phyloP scores from a whole-genome alignment of 1,140 invertebrate genomes.

The Cecropterus lyciades region DNA sequence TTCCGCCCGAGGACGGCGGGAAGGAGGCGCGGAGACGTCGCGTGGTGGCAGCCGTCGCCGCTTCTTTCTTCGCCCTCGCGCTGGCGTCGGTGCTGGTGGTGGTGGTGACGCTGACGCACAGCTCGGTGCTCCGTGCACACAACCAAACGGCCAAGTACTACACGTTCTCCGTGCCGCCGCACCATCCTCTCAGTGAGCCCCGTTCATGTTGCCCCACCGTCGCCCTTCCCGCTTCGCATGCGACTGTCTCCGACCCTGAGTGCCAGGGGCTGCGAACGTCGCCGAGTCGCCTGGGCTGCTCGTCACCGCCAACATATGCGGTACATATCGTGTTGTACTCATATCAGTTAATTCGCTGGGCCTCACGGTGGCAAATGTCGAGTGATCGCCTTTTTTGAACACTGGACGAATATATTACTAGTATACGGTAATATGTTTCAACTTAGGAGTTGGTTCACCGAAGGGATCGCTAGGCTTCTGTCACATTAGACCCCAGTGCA shows the following conservation, averaged over 20 bases:
- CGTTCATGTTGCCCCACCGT: slow-evolving; percentile 83
- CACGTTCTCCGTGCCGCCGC: slow-evolving; percentile 85
- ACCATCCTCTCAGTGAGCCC: slow-evolving; percentile 84
- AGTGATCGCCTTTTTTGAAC: slow-evolving; percentile 37
- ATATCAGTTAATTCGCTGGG: slow-evolving; percentile 41
- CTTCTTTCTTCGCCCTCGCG: slow-evolving; percentile 88
- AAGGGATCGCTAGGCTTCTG: slow-evolving; percentile 52
- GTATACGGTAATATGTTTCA: not conserved
- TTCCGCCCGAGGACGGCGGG: slow-evolving; percentile 61
- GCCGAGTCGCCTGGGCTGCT: slow-evolving; percentile 56
- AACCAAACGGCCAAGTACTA: slow-evolving; percentile 86
- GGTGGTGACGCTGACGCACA: slow-evolving; percentile 89
- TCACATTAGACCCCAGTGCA: slow-evolving; percentile 45
- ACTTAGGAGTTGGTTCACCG: not conserved
- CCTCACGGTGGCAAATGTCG: slow-evolving; percentile 44
- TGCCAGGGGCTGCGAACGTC: slow-evolving; percentile 79
- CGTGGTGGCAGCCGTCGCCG: slow-evolving; percentile 87
- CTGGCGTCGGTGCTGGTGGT: slow-evolving; percentile 88
- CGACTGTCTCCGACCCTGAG: slow-evolving; percentile 81
- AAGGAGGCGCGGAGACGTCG: slow-evolving; percentile 86
- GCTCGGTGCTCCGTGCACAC: slow-evolving; percentile 84
- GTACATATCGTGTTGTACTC: slow-evolving; percentile 62
- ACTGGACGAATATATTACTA: not conserved
- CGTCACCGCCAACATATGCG: slow-evolving; percentile 59
- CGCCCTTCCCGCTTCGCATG: slow-evolving; percentile 83